Evolutionary conservation across 2,113 vertebrate species (phyloP).

Genomic region (Arenaria interpres): DNA sequence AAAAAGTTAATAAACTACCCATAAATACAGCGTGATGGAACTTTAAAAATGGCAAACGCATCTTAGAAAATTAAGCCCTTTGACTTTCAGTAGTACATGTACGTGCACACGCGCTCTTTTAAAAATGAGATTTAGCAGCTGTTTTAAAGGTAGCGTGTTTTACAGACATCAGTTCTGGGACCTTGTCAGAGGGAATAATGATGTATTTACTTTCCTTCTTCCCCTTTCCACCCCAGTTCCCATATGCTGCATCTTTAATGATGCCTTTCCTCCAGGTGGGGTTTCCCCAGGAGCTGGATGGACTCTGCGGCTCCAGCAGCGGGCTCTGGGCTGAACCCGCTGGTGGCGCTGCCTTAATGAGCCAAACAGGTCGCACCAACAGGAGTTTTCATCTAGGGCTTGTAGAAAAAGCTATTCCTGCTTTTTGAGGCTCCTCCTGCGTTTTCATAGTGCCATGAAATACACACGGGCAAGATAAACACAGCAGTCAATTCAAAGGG

Average conservation of each 20-base stretch:
- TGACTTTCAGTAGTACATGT: neutral
- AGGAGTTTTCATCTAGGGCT: neutral
- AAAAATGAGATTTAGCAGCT: neutral
- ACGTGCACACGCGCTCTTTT: accelerated
- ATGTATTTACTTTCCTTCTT: neutral
- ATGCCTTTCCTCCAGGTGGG: accelerated
- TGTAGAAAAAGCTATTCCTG: accelerated
- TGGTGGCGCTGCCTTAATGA: accelerated
- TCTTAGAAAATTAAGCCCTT: neutral
- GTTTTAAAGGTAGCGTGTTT: accelerated
- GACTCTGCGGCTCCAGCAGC: accelerated
- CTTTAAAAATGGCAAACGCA: neutral
- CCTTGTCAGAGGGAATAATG: neutral
- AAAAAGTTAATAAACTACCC: neutral
- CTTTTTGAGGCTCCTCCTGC: neutral
- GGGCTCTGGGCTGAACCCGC: accelerated
- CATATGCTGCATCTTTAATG: accelerated
- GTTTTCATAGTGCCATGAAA: accelerated
- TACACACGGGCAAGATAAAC: neutral
- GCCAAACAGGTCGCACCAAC: neutral
- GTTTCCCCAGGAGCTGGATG: neutral
- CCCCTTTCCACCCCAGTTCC: neutral
- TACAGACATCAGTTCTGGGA: neutral
- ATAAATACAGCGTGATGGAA: neutral
- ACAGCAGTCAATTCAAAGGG: neutral